phyloP scores from a whole-genome alignment of 2,888 invertebrate genomes.

The Volucella zonaria region DNA sequence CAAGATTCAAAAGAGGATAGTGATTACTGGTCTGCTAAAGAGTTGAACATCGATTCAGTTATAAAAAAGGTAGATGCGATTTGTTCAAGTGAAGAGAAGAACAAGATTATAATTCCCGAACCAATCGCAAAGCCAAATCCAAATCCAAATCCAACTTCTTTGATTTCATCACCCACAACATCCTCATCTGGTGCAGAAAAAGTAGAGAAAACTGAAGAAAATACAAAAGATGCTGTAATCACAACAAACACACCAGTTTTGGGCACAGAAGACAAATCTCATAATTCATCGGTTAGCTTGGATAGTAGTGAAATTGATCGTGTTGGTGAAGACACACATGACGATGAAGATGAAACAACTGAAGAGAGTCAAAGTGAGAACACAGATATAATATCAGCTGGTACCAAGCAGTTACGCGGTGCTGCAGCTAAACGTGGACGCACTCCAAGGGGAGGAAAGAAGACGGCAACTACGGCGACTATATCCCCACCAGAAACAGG shows the following conservation, averaged over 20 bases:
- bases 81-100: conserved; percentile 63
- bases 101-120: conserved; percentile 13
- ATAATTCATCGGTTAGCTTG: conserved; percentile 60
- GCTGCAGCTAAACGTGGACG: conserved; percentile 78
- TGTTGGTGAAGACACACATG: conserved; percentile 75
- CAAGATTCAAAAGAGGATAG: conserved; percentile 87
- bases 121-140: neutral
- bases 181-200: conserved; percentile 18
- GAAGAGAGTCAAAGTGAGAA: conserved; percentile 73
- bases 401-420: conserved; percentile 76
- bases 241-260: conserved; percentile 14
- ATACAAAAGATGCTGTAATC: conserved; percentile 28
- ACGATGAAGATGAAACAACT: conserved; percentile 81
- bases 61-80: conserved; percentile 89
- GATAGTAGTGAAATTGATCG: conserved; percentile 77
- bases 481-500: conserved; percentile 79
- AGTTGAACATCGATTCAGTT: conserved; percentile 91
- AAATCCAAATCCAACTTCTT: neutral
- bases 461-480: conserved; percentile 77
- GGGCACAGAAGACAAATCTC: conserved; percentile 54
- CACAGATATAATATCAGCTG: conserved; percentile 76
- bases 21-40: conserved; percentile 91
- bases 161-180: conserved; percentile 1
- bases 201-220: conserved; percentile 55
- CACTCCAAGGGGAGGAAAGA: conserved; percentile 80